Evolutionary conservation across 2,113 vertebrate species (phyloP), one percentile per base, ranked within the genome.

Genomic region (Chlamydotis undulata): DNA sequence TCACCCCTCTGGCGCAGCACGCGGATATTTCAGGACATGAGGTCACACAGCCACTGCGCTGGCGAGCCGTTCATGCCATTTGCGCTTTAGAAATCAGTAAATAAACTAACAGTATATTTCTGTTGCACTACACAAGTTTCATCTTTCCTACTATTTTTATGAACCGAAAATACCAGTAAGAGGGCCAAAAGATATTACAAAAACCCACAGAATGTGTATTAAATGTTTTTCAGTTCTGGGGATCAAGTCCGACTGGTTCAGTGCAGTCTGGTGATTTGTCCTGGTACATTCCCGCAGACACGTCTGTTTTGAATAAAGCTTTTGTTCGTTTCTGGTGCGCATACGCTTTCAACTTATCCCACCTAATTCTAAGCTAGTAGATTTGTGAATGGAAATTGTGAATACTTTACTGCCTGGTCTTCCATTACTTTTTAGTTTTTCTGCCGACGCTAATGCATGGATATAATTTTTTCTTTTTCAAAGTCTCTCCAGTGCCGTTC

Each of bases 261-360:
- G 19, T 7, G 31, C 76, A 73, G 70, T 60, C 93, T 49, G 57
- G 31, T 0, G 39, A 70, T 60, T 64, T 87, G 69, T 50, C 69
- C 91, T 4, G 14, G 55, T 35, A 37, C 89, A 60, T 77, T 71
- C 63, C 89, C 81, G 11, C 85, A 79, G 80, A 35, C 78, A 16
- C 3, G 35, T 68, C 92, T 96, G 90, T 21, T 96, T 81, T 64
- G 55, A 95, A 96, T 87, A 77, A 91, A 86, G 83, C 70, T 69
- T 88, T 90, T 70, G 81, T 83, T 94, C 83, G 3, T 39, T 73
- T 64, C 79, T 75, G 87, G 64, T 82, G 77, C 33, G 4, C 52
- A 68, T 23, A 75, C 0, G 1, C 78, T 85, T 80, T 86, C 71
- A 75, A 39, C 87, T 41, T 3, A 19, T 9, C 76, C 90, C 52